Percentiles rank a stretch among this genome's conserved stretches.
These are phyloP conservation scores for Podilymbus podiceps DNA, from an alignment of 2,113 vertebrate species.

Conservation along the genomic window DNA sequence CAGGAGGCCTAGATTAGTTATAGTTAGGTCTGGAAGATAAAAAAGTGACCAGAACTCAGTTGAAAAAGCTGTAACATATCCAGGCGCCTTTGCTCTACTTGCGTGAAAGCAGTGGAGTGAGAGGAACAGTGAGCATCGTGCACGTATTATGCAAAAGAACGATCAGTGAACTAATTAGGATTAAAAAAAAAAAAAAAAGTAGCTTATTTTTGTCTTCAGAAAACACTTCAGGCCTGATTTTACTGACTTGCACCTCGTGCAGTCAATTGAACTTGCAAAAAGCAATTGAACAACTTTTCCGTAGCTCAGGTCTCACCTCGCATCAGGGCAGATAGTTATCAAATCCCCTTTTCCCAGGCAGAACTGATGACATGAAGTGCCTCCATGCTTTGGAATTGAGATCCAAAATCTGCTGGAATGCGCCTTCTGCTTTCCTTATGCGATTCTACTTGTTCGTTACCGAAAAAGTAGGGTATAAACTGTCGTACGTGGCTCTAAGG, in stretches of 20 bases:
- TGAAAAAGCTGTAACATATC: background rate
- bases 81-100: background rate
- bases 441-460: background rate
- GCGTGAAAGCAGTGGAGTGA: background rate
- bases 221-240: background rate
- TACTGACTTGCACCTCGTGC: background rate
- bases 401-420: background rate
- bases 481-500: background rate
- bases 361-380: background rate
- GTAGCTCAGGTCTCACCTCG: background rate
- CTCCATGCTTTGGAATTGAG: background rate
- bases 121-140: background rate
- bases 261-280: background rate
- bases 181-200: background rate
- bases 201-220: background rate
- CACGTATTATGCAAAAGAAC: background rate
- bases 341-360: background rate
- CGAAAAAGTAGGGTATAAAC: background rate
- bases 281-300: background rate
- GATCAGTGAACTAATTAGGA: background rate
- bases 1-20: background rate
- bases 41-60: background rate
- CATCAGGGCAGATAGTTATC: background rate
- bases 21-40: background rate
- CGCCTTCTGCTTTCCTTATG: background rate